Conservation (phyloP, 2,888 invertebrate genomes). For the Lepetodrilus schrolli region DNA sequence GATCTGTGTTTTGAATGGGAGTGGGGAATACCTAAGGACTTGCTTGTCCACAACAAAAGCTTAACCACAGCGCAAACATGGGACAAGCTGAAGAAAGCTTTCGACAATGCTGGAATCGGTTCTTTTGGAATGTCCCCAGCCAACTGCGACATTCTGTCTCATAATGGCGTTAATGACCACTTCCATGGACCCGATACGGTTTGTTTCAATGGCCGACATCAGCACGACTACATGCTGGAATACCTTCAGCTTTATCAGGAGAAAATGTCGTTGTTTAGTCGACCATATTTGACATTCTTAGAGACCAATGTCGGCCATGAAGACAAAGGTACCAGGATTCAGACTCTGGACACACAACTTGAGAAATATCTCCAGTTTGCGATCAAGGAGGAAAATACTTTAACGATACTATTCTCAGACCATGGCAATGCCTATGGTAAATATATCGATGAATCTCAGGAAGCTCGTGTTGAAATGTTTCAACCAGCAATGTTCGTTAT, state of each 20-base stretch:
- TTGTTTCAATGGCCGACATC: conserved; percentile 60
- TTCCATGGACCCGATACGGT: conserved; percentile 62
- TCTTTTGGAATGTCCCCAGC: conserved; percentile 52
- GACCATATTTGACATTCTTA: conserved; percentile 53
- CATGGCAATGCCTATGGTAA: conserved; percentile 67
- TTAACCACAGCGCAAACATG: conserved; percentile 44
- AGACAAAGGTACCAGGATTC: conserved; percentile 55
- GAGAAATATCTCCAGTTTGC: conserved; percentile 46
- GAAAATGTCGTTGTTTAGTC: conserved; percentile 20
- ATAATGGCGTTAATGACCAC: conserved; percentile 52
- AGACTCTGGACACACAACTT: conserved; percentile 54
- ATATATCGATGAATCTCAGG: conserved; percentile 48
- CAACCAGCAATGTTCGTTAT: conserved; percentile 63
- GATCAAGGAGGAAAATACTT: conserved; percentile 44
- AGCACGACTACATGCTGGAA: conserved; percentile 60
- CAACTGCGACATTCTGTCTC: conserved; percentile 55
- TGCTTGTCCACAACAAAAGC: conserved; percentile 51
- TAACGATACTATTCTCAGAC: conserved; percentile 64
- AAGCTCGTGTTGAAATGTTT: conserved; percentile 59
- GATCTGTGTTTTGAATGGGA: conserved; percentile 66
- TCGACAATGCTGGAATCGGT: conserved; percentile 51
- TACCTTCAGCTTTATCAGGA: conserved; percentile 53
- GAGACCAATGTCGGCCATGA: conserved; percentile 62
- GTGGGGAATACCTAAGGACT: conserved; percentile 65
- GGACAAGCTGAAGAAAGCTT: conserved; percentile 44